Percentiles rank a stretch among this genome's conserved stretches.
These are phyloP conservation scores for Hyles vespertilio DNA, from an alignment of 1,140 invertebrate genomes.

Conservation along the genomic window DNA sequence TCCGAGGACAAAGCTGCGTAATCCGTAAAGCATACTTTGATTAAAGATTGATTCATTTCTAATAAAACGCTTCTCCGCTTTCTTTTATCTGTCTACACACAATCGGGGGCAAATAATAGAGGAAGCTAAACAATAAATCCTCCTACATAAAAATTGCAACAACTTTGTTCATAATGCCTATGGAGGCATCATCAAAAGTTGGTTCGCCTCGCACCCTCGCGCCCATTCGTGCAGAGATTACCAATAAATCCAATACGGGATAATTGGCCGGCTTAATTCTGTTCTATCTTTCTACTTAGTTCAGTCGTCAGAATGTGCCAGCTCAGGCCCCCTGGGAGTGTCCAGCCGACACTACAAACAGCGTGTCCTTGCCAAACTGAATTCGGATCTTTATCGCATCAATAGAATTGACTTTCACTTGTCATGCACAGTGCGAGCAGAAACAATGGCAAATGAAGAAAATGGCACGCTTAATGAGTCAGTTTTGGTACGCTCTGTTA, in stretches of 20 bases:
- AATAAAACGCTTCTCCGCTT: conserved; percentile 48
- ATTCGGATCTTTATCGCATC: conserved; percentile 39
- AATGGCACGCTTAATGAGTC: conserved; percentile 51
- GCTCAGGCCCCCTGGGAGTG: conserved; percentile 67
- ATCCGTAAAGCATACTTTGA: conserved; percentile 40
- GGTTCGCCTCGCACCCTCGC: conserved; percentile 71
- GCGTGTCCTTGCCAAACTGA: conserved; percentile 51
- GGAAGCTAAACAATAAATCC: conserved; percentile 69
- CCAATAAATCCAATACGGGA: conserved; percentile 76
- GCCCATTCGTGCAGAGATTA: conserved; percentile 74
- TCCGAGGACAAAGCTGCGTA: conserved; percentile 24
- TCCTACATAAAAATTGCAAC: conserved; percentile 73
- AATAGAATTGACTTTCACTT: conserved; percentile 46
- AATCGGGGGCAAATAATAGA: conserved; percentile 61
- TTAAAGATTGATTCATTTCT: conserved; percentile 54
- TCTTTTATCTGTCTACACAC: conserved; percentile 63
- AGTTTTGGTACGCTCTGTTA: conserved; percentile 34
- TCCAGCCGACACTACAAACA: conserved; percentile 61
- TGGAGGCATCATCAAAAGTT: conserved; percentile 73
- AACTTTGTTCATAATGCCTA: conserved; percentile 73
- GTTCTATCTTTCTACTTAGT: conserved; percentile 76
- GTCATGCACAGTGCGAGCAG: conserved; percentile 29
- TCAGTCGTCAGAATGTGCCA: conserved; percentile 74
- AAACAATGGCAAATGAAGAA: conserved; percentile 51
- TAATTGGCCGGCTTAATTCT: conserved; percentile 75